These are phyloP conservation scores for Sapajus apella DNA, from an alignment of 2,113 vertebrate genomes.

Conservation along the genomic window DNA sequence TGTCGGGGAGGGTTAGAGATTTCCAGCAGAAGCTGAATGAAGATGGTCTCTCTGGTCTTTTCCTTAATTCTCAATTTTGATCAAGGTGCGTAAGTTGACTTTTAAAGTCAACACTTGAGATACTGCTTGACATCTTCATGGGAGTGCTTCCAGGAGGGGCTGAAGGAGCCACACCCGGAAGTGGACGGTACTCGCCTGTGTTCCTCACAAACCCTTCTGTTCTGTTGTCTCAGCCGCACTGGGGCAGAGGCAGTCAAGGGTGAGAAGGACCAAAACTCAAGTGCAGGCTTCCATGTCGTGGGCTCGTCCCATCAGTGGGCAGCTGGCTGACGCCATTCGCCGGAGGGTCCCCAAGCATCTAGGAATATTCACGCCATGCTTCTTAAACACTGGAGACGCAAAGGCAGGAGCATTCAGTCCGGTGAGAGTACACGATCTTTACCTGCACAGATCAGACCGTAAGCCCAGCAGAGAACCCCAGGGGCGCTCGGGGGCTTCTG, in stretches of 20 bases:
- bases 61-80: not conserved
- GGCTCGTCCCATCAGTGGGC: fast-evolving
- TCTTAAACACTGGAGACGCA: not conserved
- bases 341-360: fast-evolving
- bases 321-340: fast-evolving
- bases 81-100: not conserved
- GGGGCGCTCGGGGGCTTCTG: fast-evolving
- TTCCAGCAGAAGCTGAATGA: not conserved
- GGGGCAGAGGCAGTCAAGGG: not conserved
- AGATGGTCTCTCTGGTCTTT: not conserved
- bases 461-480: fast-evolving
- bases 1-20: fast-evolving
- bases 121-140: not conserved
- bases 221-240: not conserved
- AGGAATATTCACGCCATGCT: fast-evolving
- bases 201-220: fast-evolving
- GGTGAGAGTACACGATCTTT: fast-evolving
- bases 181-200: fast-evolving
- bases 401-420: fast-evolving
- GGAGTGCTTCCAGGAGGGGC: not conserved
- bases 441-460: fast-evolving
- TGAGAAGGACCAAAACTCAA: not conserved
- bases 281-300: not conserved
- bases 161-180: not conserved
- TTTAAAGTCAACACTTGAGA: not conserved